phyloP scores from a whole-genome alignment of 1,140 invertebrate species.

The Lepidostoma basale region DNA sequence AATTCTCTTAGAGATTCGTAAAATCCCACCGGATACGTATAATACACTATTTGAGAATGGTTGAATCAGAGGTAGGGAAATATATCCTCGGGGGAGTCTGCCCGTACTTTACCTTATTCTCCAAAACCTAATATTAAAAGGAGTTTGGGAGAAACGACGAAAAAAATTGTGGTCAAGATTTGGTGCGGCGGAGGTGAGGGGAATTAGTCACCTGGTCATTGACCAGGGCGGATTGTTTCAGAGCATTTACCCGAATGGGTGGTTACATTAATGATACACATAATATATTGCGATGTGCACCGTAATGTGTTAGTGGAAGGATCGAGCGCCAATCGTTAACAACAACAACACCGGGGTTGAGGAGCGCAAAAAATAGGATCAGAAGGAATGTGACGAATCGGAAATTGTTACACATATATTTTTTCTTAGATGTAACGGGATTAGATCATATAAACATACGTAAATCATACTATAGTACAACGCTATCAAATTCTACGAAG shows the following conservation, averaged over 20 bases:
- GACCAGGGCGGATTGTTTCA: neutral
- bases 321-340: neutral
- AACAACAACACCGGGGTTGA: neutral
- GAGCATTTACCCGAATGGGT: constrained; percentile 1
- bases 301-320: neutral
- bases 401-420: too few species aligned
- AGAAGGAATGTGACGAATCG: too few species aligned
- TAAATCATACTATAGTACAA: too few species aligned
- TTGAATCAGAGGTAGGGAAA: too few species aligned
- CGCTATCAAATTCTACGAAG: too few species aligned
- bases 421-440: too few species aligned
- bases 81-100: neutral
- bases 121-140: neutral
- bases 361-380: too few species aligned
- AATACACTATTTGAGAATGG: too few species aligned
- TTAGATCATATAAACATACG: too few species aligned
- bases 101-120: neutral
- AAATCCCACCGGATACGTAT: too few species aligned
- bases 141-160: neutral
- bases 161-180: constrained; percentile 14
- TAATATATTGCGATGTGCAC: too few species aligned
- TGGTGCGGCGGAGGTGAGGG: neutral
- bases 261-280: neutral
- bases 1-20: too few species aligned
- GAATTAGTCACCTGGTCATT: constrained; percentile 6